phyloP scores from a whole-genome alignment of 1,140 invertebrate genomes.

The Drosophila baimaii region DNA sequence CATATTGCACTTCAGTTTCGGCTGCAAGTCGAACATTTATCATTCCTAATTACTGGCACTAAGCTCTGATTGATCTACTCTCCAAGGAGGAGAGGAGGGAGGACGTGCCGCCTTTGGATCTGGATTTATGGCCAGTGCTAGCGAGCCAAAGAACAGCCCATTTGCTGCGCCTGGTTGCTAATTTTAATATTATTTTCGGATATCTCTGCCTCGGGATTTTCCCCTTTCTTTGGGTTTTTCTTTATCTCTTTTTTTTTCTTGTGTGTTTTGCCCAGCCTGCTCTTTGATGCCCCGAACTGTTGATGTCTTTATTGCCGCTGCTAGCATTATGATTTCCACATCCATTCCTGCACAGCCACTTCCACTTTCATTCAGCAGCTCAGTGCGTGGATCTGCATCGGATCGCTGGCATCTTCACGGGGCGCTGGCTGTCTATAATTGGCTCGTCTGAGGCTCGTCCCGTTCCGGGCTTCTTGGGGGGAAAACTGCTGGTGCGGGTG shows the following conservation, averaged over 20 bases:
- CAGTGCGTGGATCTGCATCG: slow-evolving; percentile 53
- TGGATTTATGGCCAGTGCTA: slow-evolving; percentile 56
- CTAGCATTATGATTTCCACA: slow-evolving; percentile 69
- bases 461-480: neutral
- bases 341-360: neutral
- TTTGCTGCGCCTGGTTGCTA: slow-evolving; percentile 78
- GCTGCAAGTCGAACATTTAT: slow-evolving; percentile 59
- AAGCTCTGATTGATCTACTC: slow-evolving; percentile 77
- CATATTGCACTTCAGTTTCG: slow-evolving; percentile 35
- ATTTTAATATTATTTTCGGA: slow-evolving; percentile 83
- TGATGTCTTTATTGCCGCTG: slow-evolving; percentile 76
- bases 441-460: slow-evolving; percentile 56
- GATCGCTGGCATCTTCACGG: slow-evolving; percentile 69
- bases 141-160: slow-evolving; percentile 54
- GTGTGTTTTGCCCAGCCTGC: slow-evolving; percentile 9
- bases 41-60: slow-evolving; percentile 76
- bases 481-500: slow-evolving; percentile 37
- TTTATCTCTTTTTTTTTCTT: neutral
- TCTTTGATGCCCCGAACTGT: slow-evolving; percentile 77
- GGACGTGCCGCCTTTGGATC: slow-evolving; percentile 45
- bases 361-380: slow-evolving; percentile 52
- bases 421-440: slow-evolving; percentile 78
- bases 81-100: slow-evolving; percentile 12
- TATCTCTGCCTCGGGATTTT: slow-evolving; percentile 45
- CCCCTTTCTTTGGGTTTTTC: neutral